Conservation (phyloP, 2,113 vertebrate species). For the Pachyramphus minor region DNA sequence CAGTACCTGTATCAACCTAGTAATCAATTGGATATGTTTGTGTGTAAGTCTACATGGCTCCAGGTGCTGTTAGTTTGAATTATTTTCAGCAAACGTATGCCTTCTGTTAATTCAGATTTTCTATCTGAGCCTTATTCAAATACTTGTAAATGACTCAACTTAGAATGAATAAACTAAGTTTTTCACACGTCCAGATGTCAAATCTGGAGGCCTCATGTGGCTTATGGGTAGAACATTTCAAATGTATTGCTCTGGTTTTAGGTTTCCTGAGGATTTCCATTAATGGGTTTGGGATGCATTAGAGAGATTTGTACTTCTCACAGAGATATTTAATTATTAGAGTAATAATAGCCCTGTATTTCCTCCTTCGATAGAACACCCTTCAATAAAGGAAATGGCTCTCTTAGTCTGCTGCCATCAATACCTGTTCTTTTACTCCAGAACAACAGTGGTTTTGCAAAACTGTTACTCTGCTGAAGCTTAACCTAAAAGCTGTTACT, state of each 20-base stretch:
- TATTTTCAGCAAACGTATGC: background rate
- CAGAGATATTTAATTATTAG: conserved; percentile 10
- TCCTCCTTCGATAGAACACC: background rate
- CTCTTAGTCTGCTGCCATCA: background rate
- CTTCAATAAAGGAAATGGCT: background rate
- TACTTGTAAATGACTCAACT: background rate
- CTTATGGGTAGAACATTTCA: background rate
- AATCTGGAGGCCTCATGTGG: background rate
- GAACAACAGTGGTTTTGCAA: background rate
- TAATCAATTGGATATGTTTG: rapidly evolving
- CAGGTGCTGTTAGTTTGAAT: background rate
- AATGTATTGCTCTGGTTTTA: background rate
- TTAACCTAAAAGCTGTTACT: background rate
- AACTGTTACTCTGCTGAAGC: background rate
- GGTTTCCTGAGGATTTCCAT: background rate
- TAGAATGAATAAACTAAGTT: background rate
- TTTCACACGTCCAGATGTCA: background rate
- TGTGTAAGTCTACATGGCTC: rapidly evolving
- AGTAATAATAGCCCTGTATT: background rate
- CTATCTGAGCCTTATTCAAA: background rate
- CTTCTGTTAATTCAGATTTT: background rate
- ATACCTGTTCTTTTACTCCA: background rate
- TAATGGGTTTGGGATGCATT: background rate
- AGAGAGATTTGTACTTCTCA: background rate
- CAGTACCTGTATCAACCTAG: background rate